phyloP scores from a whole-genome alignment of 2,113 vertebrate genomes.

The Girardinichthys multiradiatus region DNA sequence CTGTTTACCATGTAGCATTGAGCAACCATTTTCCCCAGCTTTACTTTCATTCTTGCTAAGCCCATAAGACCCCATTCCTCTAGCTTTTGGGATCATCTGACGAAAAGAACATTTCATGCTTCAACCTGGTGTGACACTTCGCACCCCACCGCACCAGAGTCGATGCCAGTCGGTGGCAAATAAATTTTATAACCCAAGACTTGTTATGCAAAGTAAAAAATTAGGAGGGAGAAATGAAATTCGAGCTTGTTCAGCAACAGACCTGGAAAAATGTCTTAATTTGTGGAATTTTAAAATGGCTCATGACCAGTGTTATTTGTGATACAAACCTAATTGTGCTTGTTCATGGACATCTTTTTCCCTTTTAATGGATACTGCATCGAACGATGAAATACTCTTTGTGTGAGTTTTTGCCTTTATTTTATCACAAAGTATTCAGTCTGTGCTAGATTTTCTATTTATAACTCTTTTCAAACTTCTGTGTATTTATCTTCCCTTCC shows the following conservation, averaged over 20 bases:
- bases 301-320: slow-evolving; percentile 11
- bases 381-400: slow-evolving; percentile 1
- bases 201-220: slow-evolving; percentile 72
- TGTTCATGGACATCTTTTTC: not conserved
- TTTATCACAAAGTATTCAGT: slow-evolving; percentile 14
- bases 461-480: slow-evolving; percentile 36
- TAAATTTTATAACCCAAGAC: slow-evolving; percentile 70
- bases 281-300: slow-evolving; percentile 46
- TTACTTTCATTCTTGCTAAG: slow-evolving; percentile 30
- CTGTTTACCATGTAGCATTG: slow-evolving; percentile 25
- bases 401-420: not conserved
- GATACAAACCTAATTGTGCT: slow-evolving; percentile 16
- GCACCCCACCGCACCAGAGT: slow-evolving; percentile 47
- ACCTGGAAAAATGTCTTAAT: slow-evolving; percentile 40
- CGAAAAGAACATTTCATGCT: slow-evolving; percentile 71
- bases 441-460: slow-evolving; percentile 17
- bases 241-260: slow-evolving; percentile 33
- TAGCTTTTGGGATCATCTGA: slow-evolving; percentile 58
- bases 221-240: slow-evolving; percentile 18
- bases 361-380: not conserved
- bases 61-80: slow-evolving; percentile 48
- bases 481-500: slow-evolving; percentile 43
- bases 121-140: slow-evolving; percentile 61
- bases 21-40: slow-evolving; percentile 3
- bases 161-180: slow-evolving; percentile 55